Evolutionary conservation across 2,888 invertebrate genomes (phyloP).

Genomic region (Molanna angustata): DNA sequence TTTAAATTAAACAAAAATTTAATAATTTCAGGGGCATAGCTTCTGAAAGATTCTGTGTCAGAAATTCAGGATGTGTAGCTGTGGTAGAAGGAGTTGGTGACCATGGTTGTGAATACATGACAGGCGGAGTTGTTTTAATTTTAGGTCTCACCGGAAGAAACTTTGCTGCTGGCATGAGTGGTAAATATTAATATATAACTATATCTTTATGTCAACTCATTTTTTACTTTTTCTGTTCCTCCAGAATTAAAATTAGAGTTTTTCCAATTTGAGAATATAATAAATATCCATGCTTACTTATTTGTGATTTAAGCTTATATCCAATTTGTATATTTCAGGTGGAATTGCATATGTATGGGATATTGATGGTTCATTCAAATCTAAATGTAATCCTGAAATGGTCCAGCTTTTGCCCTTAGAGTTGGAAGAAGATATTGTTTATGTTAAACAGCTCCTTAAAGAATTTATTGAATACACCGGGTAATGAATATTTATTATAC

Average conservation of each 20-base stretch:
- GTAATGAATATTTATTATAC: slow-evolving; percentile 40
- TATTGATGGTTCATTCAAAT: slow-evolving; percentile 76
- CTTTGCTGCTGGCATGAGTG: slow-evolving; percentile 99
- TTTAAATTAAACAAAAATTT: too few relatives aligned
- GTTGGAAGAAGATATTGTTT: slow-evolving; percentile 69
- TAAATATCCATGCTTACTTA: background rate
- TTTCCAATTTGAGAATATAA: too few relatives aligned
- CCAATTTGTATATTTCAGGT: slow-evolving; percentile 42
- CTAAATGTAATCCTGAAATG: slow-evolving; percentile 91
- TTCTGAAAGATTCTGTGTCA: slow-evolving; percentile 96
- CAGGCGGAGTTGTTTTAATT: slow-evolving; percentile 88
- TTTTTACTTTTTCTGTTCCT: too few relatives aligned
- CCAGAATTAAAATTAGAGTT: too few relatives aligned
- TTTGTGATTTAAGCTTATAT: background rate
- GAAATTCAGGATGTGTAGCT: slow-evolving; percentile 94
- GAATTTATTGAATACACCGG: slow-evolving; percentile 89
- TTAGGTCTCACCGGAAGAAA: slow-evolving; percentile 95
- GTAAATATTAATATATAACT: slow-evolving; percentile 43
- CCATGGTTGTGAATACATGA: slow-evolving; percentile 99
- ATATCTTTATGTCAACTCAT: too few relatives aligned
- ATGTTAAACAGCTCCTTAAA: slow-evolving; percentile 71
- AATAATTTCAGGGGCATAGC: slow-evolving; percentile 82
- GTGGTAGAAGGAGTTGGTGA: slow-evolving; percentile 98
- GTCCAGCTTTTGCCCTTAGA: slow-evolving; percentile 88
- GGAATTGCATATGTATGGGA: slow-evolving; percentile 96